These are phyloP conservation scores for Tenrec ecaudatus DNA, from an alignment of 2,113 vertebrate genomes.

Conservation along the genomic window DNA sequence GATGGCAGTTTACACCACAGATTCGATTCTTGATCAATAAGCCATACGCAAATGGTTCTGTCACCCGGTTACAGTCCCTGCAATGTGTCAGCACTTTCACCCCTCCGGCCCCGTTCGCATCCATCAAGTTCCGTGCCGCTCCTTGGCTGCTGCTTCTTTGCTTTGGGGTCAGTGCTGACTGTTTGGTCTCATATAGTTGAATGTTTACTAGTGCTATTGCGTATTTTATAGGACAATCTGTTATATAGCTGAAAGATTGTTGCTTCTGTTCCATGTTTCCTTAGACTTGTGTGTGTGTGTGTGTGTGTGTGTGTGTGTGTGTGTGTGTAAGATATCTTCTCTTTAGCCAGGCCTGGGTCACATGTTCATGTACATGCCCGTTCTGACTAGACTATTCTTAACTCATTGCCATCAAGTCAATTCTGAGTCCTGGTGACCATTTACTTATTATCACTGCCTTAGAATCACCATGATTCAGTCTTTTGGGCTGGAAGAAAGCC, in stretches of 20 bases:
- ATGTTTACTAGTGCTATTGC: neutral
- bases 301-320: too few species aligned
- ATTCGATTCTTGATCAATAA: neutral
- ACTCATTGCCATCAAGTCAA: too few species aligned
- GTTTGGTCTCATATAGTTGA: neutral
- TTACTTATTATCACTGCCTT: neutral
- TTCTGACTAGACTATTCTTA: neutral
- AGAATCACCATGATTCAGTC: neutral
- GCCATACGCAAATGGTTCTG: neutral
- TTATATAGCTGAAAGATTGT: neutral
- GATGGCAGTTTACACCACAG: neutral
- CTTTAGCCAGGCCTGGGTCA: constrained; percentile 6
- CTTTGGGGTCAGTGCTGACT: neutral
- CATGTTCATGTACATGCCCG: neutral
- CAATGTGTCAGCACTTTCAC: neutral
- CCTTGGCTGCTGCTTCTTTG: neutral
- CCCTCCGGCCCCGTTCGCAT: neutral
- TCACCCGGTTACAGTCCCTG: neutral
- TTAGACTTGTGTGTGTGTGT: too few species aligned
- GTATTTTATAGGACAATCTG: neutral
- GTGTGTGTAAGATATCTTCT: too few species aligned
- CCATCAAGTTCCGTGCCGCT: neutral
- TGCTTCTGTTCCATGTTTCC: neutral
- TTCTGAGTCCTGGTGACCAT: neutral
- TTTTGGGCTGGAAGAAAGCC: neutral